Conservation (phyloP, 2,888 invertebrate species). For the Stenotaenia linearis region DNA sequence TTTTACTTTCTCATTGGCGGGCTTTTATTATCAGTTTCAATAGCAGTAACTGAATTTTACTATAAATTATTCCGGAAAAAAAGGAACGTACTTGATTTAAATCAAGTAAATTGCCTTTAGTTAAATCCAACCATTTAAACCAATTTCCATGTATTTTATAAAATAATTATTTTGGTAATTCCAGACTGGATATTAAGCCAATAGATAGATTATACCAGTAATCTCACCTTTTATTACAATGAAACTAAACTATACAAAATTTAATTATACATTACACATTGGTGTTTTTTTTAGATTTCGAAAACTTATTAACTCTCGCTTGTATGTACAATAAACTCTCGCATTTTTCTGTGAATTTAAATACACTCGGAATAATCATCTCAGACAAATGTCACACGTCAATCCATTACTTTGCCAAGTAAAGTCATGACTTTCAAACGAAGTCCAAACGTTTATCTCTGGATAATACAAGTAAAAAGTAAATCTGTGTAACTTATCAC, state of each 20-base stretch:
- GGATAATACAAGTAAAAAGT: not conserved
- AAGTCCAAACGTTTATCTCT: not conserved
- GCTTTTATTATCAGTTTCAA: conserved; percentile 78
- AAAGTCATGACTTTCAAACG: not conserved
- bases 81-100: not conserved
- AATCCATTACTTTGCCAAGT: not conserved
- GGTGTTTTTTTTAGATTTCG: too few species aligned
- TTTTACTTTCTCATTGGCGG: conserved; percentile 97
- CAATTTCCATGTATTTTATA: too few species aligned
- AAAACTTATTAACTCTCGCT: too few species aligned
- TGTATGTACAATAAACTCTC: too few species aligned
- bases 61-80: conserved; percentile 59
- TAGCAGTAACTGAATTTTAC: conserved; percentile 91
- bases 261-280: too few species aligned
- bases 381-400: not conserved
- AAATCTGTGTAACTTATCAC: not conserved
- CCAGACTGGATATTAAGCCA: too few species aligned
- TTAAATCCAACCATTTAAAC: too few species aligned
- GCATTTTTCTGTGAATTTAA: too few species aligned
- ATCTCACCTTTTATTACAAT: too few species aligned
- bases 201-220: too few species aligned
- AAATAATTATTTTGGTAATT: too few species aligned
- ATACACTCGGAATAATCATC: not conserved
- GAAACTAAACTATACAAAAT: too few species aligned
- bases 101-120: not conserved